Conservation (phyloP, 92 coral and sea anemone species). For the Phenganax stokvisi region DNA sequence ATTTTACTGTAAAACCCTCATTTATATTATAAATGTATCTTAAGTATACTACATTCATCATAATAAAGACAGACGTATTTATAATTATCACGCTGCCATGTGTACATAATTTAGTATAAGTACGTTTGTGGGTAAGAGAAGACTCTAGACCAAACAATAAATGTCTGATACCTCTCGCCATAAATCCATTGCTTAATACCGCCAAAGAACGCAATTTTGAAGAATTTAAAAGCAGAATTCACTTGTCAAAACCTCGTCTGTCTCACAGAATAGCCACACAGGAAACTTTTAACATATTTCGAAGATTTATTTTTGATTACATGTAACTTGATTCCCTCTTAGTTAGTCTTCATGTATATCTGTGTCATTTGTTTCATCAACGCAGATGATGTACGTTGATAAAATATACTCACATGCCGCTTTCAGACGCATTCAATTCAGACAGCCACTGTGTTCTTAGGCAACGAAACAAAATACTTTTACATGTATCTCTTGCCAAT, state of each 20-base stretch:
- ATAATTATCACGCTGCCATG: not conserved
- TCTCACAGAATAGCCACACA: not conserved
- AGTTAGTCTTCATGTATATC: not conserved
- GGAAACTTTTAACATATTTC: constrained; percentile 16
- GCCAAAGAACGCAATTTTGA: constrained; percentile 16
- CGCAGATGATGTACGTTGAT: constrained; percentile 1
- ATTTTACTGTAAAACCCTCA: not conserved
- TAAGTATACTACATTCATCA: not conserved
- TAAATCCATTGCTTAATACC: constrained; percentile 5
- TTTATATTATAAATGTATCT: not conserved
- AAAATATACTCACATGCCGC: constrained; percentile 13
- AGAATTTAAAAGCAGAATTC: constrained; percentile 5
- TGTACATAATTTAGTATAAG: not conserved
- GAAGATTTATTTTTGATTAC: not conserved
- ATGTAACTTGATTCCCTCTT: constrained; percentile 16
- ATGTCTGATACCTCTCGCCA: constrained; percentile 2
- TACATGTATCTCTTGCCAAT: not conserved
- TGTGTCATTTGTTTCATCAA: constrained; percentile 6
- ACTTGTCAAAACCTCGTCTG: not conserved
- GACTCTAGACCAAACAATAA: not conserved
- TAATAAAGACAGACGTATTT: not conserved
- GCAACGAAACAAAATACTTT: not conserved
- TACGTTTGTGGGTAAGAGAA: not conserved
- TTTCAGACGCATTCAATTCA: not conserved
- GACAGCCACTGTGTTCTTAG: not conserved